Base-by-base conservation (phyloP, 37 sponge, comb jelly and placozoan species). In the Ephydatia muelleri region DNA sequence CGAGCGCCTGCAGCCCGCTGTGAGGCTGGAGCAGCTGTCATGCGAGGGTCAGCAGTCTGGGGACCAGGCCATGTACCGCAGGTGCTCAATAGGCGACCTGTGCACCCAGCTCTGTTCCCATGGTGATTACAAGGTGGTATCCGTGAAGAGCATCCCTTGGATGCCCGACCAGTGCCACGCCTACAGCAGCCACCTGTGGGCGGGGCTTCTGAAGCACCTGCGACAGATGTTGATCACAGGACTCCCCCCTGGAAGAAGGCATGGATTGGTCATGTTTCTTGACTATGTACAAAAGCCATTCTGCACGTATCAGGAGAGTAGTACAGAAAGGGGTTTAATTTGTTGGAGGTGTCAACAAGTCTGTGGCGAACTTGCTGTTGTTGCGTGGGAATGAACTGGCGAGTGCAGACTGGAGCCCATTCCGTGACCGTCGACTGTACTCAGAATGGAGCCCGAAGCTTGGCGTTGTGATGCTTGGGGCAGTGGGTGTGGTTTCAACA, bases 151-250 rank as follows among this genome's bases (percentile, higher is more conserved):
- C 40, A 81, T 92, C 37, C 97, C 97, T 32, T 87, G 89, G 67
- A 86, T 92, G 38, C 86, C 88, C 3, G 84, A 86, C 2, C 69
- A 73, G 3, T 86, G 87, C 13, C 94, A 88, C 32, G 92, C 82
- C 19, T 94, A 92, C 80, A 92, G 79, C 25, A 57, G 67, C 48
- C 91, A 82, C 76, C 49, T 87, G 38, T 96, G 97, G 97, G 26
- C 87, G 3, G 92, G 95, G 4, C 85, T 96, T 16, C 34, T 96
- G 78, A 93, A 94, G 39, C 84, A 87, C 26, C 72, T 96, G 2
- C 75, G 86, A 3, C 97, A 96, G 75, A 96, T 96, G 97, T 68
- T 93, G 16, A 68, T 89, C 21, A 89, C 94, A 4, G n/a, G 85
- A 91, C 65, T 65, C 94, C 19, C 80, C 86, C 38, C 84, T 84